These are phyloP conservation scores for Strigamia transsilvanica DNA, from an alignment of 2,888 invertebrate species.

Conservation along the genomic window DNA sequence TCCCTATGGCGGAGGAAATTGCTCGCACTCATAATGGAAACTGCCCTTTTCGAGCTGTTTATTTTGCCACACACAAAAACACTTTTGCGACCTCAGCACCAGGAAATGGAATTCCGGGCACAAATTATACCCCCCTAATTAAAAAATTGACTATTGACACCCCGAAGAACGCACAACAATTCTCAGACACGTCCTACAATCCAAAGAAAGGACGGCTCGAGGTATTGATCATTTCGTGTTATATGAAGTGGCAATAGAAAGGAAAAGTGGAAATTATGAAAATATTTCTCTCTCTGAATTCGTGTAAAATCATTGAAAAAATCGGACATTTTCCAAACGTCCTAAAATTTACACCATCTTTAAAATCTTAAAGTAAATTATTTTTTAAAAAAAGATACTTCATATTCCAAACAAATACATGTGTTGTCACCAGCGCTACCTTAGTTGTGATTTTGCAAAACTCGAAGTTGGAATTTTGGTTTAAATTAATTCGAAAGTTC, in stretches of 20 bases:
- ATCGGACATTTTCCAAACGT: background rate
- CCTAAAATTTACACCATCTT: background rate
- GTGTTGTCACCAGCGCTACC: too few species aligned
- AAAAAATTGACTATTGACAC: constrained; percentile 39
- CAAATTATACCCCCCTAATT: constrained; percentile 36
- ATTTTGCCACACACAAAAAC: constrained; percentile 44
- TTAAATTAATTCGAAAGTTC: too few species aligned
- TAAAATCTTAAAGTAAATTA: background rate
- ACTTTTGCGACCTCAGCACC: constrained; percentile 41
- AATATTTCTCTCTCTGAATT: background rate
- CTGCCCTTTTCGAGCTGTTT: constrained; percentile 44
- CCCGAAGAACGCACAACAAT: background rate
- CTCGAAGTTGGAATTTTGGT: too few species aligned
- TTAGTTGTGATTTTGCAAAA: too few species aligned
- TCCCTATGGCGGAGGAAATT: constrained; percentile 44
- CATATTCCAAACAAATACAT: background rate
- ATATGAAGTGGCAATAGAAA: background rate
- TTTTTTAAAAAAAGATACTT: background rate
- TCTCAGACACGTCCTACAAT: constrained; percentile 1
- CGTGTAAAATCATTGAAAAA: background rate
- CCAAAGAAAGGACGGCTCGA: background rate
- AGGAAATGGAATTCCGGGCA: constrained; percentile 44
- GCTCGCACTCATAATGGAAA: constrained; percentile 44
- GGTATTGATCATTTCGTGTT: constrained; percentile 14
- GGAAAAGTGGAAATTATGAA: background rate